These are phyloP conservation scores for Falco berigora DNA, from an alignment of 2,797 vertebrate species.

Conservation along the genomic window DNA sequence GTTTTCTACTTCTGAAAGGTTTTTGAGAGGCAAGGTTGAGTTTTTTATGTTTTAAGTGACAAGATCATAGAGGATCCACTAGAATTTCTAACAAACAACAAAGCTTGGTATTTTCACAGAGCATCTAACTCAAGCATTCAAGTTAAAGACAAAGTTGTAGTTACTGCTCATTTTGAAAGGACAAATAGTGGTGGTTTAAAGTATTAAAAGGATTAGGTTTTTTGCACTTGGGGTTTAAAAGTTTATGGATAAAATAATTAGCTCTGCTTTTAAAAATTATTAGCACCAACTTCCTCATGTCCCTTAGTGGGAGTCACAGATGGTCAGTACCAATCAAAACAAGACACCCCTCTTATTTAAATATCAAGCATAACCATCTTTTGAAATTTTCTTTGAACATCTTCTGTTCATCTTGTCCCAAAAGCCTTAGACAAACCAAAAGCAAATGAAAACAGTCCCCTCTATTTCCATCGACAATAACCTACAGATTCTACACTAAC, in stretches of 20 bases:
- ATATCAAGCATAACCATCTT: neutral
- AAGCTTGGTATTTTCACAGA: neutral
- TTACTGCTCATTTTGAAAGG: neutral
- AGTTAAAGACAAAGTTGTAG: neutral
- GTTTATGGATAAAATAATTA: neutral
- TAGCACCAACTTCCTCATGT: neutral
- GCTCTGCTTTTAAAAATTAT: neutral
- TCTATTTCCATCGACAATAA: neutral
- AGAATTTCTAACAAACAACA: neutral
- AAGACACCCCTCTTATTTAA: neutral
- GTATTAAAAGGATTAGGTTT: neutral
- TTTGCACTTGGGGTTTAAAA: neutral
- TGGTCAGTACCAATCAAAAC: neutral
- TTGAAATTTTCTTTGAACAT: neutral
- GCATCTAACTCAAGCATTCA: neutral
- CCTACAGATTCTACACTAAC: neutral
- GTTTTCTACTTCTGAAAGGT: neutral
- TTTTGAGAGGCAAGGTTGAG: neutral
- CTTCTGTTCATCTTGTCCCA: neutral
- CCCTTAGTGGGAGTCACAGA: neutral
- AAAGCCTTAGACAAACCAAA: neutral
- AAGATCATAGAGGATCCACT: neutral
- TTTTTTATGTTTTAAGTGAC: neutral
- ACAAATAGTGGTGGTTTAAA: neutral
- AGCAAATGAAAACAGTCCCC: neutral